Conservation (phyloP, 2,888 invertebrate species). For the Nemotelus nigrinus region DNA sequence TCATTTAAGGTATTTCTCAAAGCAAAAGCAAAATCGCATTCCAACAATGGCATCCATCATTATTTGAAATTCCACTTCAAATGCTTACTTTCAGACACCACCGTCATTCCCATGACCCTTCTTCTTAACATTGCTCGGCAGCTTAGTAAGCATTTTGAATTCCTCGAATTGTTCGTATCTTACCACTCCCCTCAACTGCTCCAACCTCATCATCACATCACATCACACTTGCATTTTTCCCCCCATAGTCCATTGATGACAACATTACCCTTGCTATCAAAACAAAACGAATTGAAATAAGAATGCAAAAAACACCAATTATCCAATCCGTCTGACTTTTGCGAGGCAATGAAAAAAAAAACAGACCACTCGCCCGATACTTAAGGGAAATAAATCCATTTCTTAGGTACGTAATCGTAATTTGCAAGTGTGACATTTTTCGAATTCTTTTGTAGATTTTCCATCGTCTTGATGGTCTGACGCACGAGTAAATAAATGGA, state of each 20-base stretch:
- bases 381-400: constrained; percentile 8
- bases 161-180: constrained; percentile 25
- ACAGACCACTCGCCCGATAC: background rate
- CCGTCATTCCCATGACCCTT: constrained; percentile 29
- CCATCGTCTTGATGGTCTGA: background rate
- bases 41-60: background rate
- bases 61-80: background rate
- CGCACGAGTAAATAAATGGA: background rate
- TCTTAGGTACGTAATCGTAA: constrained; percentile 11
- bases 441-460: constrained; percentile 32
- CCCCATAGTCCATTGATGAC: background rate
- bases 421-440: constrained; percentile 40
- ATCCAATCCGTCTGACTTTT: too few relatives aligned
- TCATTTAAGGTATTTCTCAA: too few relatives aligned
- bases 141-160: constrained; percentile 42
- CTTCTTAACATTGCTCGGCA: constrained; percentile 13
- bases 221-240: constrained; percentile 6
- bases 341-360: background rate
- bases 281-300: too few relatives aligned
- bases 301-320: too few relatives aligned
- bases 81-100: background rate
- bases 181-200: background rate
- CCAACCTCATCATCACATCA: background rate
- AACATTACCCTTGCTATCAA: background rate
- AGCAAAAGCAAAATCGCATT: too few relatives aligned